A percentile compares a stretch with the other conserved stretches of the same genome.
phyloP scores from a whole-genome alignment of 2,888 invertebrate genomes.

The Lasioglossum vierecki region DNA sequence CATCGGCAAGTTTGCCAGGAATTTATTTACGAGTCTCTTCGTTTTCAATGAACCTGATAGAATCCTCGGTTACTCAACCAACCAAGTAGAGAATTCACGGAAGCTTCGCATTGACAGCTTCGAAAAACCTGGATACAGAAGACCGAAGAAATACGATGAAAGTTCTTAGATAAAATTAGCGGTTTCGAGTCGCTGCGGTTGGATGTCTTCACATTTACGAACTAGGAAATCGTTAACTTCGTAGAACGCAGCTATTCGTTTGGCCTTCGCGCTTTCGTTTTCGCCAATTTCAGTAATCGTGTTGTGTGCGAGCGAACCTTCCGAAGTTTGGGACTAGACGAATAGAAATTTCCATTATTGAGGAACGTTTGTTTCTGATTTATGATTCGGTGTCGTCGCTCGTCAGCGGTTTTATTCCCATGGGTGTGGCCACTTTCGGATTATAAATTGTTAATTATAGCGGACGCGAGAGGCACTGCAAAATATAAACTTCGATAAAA shows the following conservation, averaged over 20 bases:
- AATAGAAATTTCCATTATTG: background rate
- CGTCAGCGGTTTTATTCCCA: background rate
- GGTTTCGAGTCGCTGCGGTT: conserved; percentile 4
- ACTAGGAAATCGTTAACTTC: conserved; percentile 15
- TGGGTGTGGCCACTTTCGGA: background rate
- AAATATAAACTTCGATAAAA: background rate
- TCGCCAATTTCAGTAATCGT: background rate
- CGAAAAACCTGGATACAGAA: background rate
- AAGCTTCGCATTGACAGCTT: background rate
- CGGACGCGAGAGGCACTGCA: background rate
- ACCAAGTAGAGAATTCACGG: background rate
- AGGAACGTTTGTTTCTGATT: background rate
- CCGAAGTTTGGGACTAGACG: background rate
- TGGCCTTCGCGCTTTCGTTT: background rate
- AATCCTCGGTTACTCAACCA: background rate
- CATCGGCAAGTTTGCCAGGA: background rate
- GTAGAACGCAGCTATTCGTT: background rate
- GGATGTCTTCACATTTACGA: background rate
- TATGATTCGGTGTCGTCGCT: background rate
- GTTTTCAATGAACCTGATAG: background rate
- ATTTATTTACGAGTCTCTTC: background rate
- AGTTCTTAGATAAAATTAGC: conserved; percentile 11
- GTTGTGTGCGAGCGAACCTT: background rate
- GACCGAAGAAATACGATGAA: background rate
- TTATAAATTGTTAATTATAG: background rate